These are phyloP conservation scores for Drosophila merina DNA, from an alignment of 2,888 invertebrate species.

Conservation along the genomic window DNA sequence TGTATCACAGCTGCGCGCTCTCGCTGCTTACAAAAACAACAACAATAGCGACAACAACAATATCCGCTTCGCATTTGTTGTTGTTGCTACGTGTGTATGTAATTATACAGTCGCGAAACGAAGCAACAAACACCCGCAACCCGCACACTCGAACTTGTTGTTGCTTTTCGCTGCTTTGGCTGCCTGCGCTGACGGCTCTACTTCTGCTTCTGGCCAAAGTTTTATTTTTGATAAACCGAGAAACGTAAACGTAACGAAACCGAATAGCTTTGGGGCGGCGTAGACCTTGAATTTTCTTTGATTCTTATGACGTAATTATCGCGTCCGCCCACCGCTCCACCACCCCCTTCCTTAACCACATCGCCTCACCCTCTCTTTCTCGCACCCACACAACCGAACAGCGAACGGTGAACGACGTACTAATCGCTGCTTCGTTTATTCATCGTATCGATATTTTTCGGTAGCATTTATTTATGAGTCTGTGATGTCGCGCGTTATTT, in stretches of 20 bases:
- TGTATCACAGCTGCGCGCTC: slow-evolving; percentile 65
- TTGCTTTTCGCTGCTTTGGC: not conserved
- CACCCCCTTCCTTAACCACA: slow-evolving; percentile 5
- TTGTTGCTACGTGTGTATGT: slow-evolving; percentile 46
- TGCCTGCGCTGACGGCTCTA: slow-evolving; percentile 20
- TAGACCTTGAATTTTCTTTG: slow-evolving; percentile 83
- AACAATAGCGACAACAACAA: slow-evolving; percentile 52
- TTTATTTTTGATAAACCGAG: slow-evolving; percentile 69
- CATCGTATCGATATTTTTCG: slow-evolving; percentile 77
- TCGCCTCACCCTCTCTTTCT: slow-evolving; percentile 6
- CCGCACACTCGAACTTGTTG: slow-evolving; percentile 28
- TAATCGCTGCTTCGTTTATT: slow-evolving; percentile 75
- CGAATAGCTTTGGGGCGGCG: slow-evolving; percentile 66
- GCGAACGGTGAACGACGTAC: slow-evolving; percentile 66
- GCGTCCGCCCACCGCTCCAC: slow-evolving; percentile 61
- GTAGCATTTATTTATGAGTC: slow-evolving; percentile 60
- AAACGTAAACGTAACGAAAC: slow-evolving; percentile 72
- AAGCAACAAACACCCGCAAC: slow-evolving; percentile 47
- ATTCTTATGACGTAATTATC: slow-evolving; percentile 83
- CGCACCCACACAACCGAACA: slow-evolving; percentile 50
- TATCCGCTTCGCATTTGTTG: not conserved
- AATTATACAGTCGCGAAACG: slow-evolving; percentile 68
- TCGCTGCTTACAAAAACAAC: slow-evolving; percentile 58
- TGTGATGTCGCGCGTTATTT: slow-evolving; percentile 68
- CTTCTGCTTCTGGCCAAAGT: slow-evolving; percentile 44